Evolutionary conservation across 2,113 vertebrate genomes (phyloP), one percentile per base, ranked within the genome.

Genomic region (Salminus brasiliensis): DNA sequence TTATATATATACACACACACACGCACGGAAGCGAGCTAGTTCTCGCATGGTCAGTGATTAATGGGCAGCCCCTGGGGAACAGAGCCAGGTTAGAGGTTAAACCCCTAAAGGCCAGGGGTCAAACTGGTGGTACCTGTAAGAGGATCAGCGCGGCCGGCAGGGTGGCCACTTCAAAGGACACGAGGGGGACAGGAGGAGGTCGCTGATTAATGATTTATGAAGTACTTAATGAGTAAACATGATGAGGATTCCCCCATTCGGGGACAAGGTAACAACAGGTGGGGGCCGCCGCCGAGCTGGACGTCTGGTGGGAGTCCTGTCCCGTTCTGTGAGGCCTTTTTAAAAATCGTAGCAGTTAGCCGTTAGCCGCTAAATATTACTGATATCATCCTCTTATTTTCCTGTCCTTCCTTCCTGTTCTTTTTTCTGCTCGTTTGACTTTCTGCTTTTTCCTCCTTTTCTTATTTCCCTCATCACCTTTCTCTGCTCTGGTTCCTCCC

Each of bases 401-500:
- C 4, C 67, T 18, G 27, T 49, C 43, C 21, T 15, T 70, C 18
- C 62, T 30, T 29, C 23, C 18, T 53, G 74, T 74, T 70, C 43
- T 85, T 79, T 21, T 70, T 81, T 4, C 18, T 27, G 27, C 39
- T 45, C 21, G n/a, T 13, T 15, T 39, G 27, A n/a, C 49, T 71
- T 3, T 47, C 10, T 45, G 2, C 25, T 36, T 57, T n/a, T 45
- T 79, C 68, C 88, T 87, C 39, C 30, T 59, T 68, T 62, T 18
- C 29, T 60, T 29, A 29, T 43, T 10, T 70, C 3, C 75, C 41
- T 75, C 15, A 18, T 45, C 29, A 21, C 49, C 23, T 18, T 88
- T 84, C 82, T 80, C 65, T 84, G n/a, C 70, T 87, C 72, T 73
- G 47, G 47, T 74, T 41, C 84, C 76, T 62, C n/a, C n/a, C 49